A percentile compares a stretch with the other conserved stretches of the same genome.
Evolutionary conservation across 2,888 invertebrate genomes (phyloP).

Genomic region (Phengaris arion): DNA sequence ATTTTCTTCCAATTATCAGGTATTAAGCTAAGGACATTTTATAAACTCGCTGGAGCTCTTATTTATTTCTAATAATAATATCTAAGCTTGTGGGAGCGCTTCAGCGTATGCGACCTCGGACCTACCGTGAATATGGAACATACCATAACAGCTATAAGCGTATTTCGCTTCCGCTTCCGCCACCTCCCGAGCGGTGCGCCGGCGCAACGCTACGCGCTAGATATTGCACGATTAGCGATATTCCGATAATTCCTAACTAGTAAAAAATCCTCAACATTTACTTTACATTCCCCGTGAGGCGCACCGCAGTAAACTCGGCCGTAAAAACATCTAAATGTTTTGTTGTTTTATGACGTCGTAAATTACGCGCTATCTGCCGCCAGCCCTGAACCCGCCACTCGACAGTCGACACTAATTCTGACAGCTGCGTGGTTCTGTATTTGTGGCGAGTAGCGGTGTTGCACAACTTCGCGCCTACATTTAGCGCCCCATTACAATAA

Average conservation of each 20-base stretch:
- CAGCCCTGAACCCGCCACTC: neutral
- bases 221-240: constrained; percentile 1
- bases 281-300: constrained; percentile 4
- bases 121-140: no score
- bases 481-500: neutral
- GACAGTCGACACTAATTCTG: neutral
- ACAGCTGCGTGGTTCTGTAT: neutral
- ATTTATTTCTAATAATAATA: no score
- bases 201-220: neutral
- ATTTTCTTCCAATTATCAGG: no score
- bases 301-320: constrained; percentile 6
- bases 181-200: neutral
- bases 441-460: neutral
- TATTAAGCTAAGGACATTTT: no score
- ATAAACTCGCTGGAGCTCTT: no score
- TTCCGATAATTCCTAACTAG: constrained; percentile 13
- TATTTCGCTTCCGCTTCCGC: neutral
- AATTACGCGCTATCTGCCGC: neutral
- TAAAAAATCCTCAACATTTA: constrained; percentile 14
- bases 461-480: neutral
- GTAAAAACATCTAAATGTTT: constrained; percentile 21
- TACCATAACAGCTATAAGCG: neutral
- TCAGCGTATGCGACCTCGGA: no score
- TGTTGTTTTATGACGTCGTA: neutral
- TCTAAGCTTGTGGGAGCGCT: no score